Percentiles rank a stretch among this genome's conserved stretches.
Evolutionary conservation across 2,113 vertebrate species (phyloP).

Genomic region (Cyprinus carpio): DNA sequence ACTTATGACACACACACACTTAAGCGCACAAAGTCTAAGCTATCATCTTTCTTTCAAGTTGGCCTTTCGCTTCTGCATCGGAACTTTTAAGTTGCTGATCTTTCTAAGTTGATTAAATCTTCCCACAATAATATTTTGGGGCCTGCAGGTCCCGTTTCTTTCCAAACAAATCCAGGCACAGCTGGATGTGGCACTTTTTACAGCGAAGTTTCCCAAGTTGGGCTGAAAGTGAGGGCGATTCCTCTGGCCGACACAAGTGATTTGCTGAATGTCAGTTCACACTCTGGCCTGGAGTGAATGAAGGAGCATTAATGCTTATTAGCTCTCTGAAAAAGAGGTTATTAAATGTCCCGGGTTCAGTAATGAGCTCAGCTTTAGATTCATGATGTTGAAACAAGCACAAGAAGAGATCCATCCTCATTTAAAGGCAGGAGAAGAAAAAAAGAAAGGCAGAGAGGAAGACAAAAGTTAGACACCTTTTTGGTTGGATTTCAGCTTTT

Average conservation of each 20-base stretch:
- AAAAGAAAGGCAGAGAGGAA: too few relatives aligned
- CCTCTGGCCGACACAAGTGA: slow-evolving; percentile 22
- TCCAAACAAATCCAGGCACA: slow-evolving; percentile 18
- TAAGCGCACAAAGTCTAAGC: slow-evolving; percentile 3
- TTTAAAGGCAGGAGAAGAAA: too few relatives aligned
- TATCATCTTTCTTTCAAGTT: slow-evolving; percentile 10
- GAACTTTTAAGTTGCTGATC: slow-evolving; percentile 27
- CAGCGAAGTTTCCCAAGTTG: not conserved
- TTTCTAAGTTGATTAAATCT: slow-evolving; percentile 28
- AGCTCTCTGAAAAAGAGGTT: slow-evolving; percentile 40
- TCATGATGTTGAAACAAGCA: slow-evolving; percentile 36
- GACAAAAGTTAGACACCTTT: too few relatives aligned
- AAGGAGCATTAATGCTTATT: slow-evolving; percentile 46
- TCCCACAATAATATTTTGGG: slow-evolving; percentile 31
- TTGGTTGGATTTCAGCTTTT: not conserved
- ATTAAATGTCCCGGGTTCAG: slow-evolving; percentile 25
- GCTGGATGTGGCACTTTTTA: not conserved
- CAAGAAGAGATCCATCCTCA: slow-evolving; percentile 35
- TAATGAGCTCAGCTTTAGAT: slow-evolving; percentile 48
- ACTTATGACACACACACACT: slow-evolving; percentile 8
- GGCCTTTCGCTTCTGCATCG: slow-evolving; percentile 16
- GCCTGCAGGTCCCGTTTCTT: slow-evolving; percentile 19
- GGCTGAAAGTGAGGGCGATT: not conserved
- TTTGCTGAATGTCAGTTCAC: slow-evolving; percentile 54
- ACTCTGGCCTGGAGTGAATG: not conserved